These are phyloP conservation scores for Trichogramma evanescens DNA, from an alignment of 2,888 invertebrate genomes.

Conservation along the genomic window DNA sequence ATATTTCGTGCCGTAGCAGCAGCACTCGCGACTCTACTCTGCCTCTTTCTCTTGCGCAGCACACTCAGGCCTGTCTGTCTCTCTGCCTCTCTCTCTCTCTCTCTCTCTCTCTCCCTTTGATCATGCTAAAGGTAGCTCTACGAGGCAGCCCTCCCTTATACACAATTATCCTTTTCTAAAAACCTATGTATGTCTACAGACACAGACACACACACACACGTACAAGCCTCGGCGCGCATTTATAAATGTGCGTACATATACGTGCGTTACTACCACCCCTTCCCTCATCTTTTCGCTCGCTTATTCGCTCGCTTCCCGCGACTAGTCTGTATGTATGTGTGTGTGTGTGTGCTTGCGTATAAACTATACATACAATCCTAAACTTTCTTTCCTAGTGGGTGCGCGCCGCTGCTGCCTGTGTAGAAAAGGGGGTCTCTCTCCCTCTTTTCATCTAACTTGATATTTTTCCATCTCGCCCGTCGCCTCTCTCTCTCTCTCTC, in stretches of 20 bases:
- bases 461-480: slow-evolving; percentile 9
- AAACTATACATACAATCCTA: background rate
- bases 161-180: slow-evolving; percentile 21
- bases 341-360: no score
- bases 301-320: background rate
- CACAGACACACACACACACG: background rate
- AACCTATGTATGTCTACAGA: background rate
- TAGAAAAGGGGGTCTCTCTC: background rate
- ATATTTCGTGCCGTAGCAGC: slow-evolving; percentile 24
- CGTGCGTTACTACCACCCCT: background rate
- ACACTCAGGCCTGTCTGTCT: slow-evolving; percentile 4
- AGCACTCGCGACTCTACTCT: slow-evolving; percentile 10
- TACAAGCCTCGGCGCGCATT: background rate
- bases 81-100: slow-evolving; percentile 14
- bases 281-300: background rate
- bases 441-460: slow-evolving; percentile 15
- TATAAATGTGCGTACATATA: background rate
- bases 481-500: slow-evolving; percentile 23
- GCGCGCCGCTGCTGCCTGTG: background rate
- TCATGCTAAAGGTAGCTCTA: background rate
- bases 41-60: slow-evolving; percentile 10
- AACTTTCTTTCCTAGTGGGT: slow-evolving; percentile 21
- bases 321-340: no score
- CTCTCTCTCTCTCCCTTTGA: slow-evolving; percentile 6
- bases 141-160: slow-evolving; percentile 1